Base-by-base conservation (phyloP, 2,113 vertebrate species). In the Cettia cetti region DNA sequence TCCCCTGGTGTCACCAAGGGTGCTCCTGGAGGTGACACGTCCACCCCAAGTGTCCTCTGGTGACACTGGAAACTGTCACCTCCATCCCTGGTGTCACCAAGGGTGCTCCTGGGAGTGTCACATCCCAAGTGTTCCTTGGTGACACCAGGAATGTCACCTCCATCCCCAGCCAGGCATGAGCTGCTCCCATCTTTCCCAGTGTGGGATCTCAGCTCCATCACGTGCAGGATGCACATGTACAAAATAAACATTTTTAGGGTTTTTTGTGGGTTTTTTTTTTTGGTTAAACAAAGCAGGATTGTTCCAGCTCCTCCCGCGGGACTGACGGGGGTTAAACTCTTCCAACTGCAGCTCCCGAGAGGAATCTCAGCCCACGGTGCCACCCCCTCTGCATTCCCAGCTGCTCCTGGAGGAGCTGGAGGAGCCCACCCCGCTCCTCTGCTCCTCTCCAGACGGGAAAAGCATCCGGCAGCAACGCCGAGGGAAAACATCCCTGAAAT, bases 321-420 rank as follows among this genome's bases (percentile, higher is more conserved):
- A 28, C 86, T 44, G 7, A 23, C 24, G 53, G 45, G 80, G 54
- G 50, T 94, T 86, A 70, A 94, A 89, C 50, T 76, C 89, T 33
- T 40, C 76, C 86, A 9, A 11, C 75, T 37, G 89, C 15, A 0
- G 89, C 82, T 96, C 72, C 91, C 44, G 8, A 64, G 40, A 3
- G 6, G 59, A 44, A 80, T 30, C 28, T 40, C 93, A 86, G 68
- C 93, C 86, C 91, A 83, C 59, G 9, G 76, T 72, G 93, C 93
- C 93, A 49, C 94, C 96, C 86, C 93, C 93, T 89, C 86, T 2
- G 61, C 86, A 45, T 76, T 86, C 93, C 86, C 89, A n/a, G 82
- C 65, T 68, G 83, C 77, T 89, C 77, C 76, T 13, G 56, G 60
- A 54, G 3, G 5, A 18, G 68, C 82, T 20, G 75, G 19, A 85